Evolutionary conservation across 1,140 invertebrate genomes (phyloP), one percentile per base, ranked within the genome.

Genomic region (Babylonia areolata): DNA sequence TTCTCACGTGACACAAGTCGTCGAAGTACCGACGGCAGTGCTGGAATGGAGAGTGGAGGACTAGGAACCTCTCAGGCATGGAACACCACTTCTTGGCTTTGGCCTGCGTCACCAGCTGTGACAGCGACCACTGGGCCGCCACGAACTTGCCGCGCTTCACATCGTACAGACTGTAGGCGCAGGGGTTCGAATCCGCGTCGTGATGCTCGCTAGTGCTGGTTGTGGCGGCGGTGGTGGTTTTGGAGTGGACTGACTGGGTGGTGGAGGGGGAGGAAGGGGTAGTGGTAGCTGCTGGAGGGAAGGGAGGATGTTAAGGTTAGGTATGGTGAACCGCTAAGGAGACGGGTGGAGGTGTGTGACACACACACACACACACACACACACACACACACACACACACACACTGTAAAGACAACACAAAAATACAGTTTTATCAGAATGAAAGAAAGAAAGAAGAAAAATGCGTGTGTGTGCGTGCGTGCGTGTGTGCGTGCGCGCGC

Each of bases 91-190:
- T 54, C 84, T 86, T 88, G 51, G 88, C 79, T 33, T 87, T 86
- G 75, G 87, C 86, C 83, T 88, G 73, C 9, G 83, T 86, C 23
- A 89, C 54, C 37, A 89, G 71, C n/a, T 81, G 86, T 3, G 85
- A 77, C 0, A 89, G 69, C 31, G 84, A 85, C 84, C 86, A 89
- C 46, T 83, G 35, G 23, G 73, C 54, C 77, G 85, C 81, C 9
- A 89, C 85, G 42, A 77, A 86, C 85, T 89, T 89, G 85, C 81
- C 80, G 9, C 85, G 82, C 46, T 86, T 87, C n/a, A 78, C 82
- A 64, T 89, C 88, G 46, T 71, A 89, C 73, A 89, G 83, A 3
- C 87, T 88, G 71, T 88, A 89, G 6, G 37, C 42, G 85, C 88
- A 89, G 33, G 77, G 77, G 17, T 54, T 42, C 42, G 77, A 35